Evolutionary conservation across 2,888 invertebrate species (phyloP), one percentile per base, ranked within the genome.

Genomic region (Drosophila tripunctata): DNA sequence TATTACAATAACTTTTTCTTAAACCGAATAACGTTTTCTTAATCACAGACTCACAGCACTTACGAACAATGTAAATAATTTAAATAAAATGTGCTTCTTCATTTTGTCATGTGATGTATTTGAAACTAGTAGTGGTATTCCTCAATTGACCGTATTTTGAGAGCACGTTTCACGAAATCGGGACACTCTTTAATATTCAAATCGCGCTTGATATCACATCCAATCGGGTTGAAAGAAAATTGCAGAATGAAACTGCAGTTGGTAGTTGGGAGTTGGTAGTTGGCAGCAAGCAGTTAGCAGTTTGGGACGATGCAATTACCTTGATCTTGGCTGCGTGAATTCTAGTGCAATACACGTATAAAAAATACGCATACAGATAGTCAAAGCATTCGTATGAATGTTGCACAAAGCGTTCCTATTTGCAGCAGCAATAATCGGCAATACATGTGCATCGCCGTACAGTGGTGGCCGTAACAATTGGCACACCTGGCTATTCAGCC

Each of bases 261-360:
- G 43, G 57, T 62, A 56, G 61, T 66, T 69, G 44, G n/a, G n/a
- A n/a, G n/a, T n/a, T n/a, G n/a, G 31, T 51, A 70, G 54, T 75
- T 43, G 43, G 57, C 62, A 56, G 61, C 62, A 65, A 41, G 31
- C 54, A 70, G 54, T 75, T 43, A 27, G 57, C 62, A 56, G 61
- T 66, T 69, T n/a, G 44, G 44, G 50, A 57, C 78, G 60, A 75
- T 75, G 75, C 75, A 75, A 75, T 75, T 75, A 75, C 79, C 79
- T 75, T 75, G 75, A 75, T 75, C 75, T 75, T 66, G 60, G 54
- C 57, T 78, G 75, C 75, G 79, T 79, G 79, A 75, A 75, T 78
- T 75, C 79, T 75, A 70, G 76, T 70, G 35, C 74, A 73, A 73
- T 61, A 73, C 74, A 73, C 40, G 27, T 27, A 45, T 52, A 67